These are phyloP conservation scores for Sus scrofa DNA, from an alignment of 2,113 vertebrate species.

Conservation along the genomic window DNA sequence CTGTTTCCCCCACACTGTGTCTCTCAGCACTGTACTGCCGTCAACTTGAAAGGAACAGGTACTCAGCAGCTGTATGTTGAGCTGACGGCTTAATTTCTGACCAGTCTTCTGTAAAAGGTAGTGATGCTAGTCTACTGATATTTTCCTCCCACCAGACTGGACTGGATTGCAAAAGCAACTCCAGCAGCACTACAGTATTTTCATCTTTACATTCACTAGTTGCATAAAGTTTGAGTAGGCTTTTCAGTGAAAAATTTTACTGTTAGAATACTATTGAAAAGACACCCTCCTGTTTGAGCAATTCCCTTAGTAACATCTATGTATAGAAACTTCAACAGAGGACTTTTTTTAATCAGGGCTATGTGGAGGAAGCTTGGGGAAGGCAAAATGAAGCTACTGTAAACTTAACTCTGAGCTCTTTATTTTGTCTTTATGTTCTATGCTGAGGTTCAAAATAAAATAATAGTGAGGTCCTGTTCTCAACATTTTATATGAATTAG, in stretches of 20 bases:
- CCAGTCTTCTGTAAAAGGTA: background rate
- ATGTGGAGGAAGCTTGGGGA: background rate
- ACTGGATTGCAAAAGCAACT: background rate
- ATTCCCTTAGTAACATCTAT: background rate
- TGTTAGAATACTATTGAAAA: background rate
- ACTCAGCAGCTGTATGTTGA: background rate
- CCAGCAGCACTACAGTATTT: background rate
- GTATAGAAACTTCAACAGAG: background rate
- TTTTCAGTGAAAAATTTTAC: background rate
- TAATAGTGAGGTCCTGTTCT: background rate
- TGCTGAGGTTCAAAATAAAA: conserved; percentile 4
- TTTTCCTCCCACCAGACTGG: background rate
- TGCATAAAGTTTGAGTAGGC: background rate
- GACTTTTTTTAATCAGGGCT: background rate
- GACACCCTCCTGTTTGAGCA: background rate
- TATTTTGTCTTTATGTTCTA: background rate
- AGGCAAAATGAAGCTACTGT: background rate
- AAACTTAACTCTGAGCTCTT: background rate
- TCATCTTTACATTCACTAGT: background rate
- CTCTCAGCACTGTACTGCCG: background rate
- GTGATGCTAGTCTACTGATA: background rate
- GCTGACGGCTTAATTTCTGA: background rate
- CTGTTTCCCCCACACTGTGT: background rate
- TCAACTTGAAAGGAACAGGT: background rate
- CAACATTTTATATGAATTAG: background rate